A percentile compares a stretch with the other conserved stretches of the same genome.
Conservation (phyloP, 2,113 vertebrate species). For the Ginglymostoma cirratum region DNA sequence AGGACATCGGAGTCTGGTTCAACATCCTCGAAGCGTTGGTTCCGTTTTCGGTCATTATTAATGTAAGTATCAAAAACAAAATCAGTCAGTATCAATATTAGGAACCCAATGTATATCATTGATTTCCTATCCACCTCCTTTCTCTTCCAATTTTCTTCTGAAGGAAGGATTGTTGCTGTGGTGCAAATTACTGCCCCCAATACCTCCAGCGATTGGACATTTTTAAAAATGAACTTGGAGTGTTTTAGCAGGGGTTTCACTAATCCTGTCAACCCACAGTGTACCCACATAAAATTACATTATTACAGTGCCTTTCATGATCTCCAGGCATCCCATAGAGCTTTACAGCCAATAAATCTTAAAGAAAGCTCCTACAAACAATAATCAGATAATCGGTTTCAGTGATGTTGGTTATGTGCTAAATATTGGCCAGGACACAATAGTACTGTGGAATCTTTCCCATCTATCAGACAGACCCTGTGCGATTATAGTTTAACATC, state of each 20-base stretch:
- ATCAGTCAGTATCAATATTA: background rate
- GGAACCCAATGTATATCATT: background rate
- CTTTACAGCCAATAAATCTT: background rate
- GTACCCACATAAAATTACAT: background rate
- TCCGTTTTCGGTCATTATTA: slow-evolving; percentile 57
- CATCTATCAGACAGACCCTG: background rate
- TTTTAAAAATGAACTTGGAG: background rate
- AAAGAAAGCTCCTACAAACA: background rate
- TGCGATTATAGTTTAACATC: background rate
- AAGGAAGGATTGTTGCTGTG: background rate
- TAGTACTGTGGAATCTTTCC: background rate
- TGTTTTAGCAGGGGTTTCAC: background rate
- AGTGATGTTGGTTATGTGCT: background rate
- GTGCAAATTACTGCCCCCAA: background rate
- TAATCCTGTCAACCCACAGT: background rate
- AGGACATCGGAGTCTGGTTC: slow-evolving; percentile 67
- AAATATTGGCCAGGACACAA: background rate
- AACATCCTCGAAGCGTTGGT: slow-evolving; percentile 63
- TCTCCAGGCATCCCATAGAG: background rate
- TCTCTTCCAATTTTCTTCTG: background rate
- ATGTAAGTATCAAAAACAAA: slow-evolving; percentile 50
- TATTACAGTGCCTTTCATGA: background rate
- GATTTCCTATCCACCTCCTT: background rate
- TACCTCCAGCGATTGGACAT: background rate
- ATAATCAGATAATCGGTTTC: background rate